Base-by-base conservation (phyloP, 2,797 vertebrate species). In the Acanthurus tractus region DNA sequence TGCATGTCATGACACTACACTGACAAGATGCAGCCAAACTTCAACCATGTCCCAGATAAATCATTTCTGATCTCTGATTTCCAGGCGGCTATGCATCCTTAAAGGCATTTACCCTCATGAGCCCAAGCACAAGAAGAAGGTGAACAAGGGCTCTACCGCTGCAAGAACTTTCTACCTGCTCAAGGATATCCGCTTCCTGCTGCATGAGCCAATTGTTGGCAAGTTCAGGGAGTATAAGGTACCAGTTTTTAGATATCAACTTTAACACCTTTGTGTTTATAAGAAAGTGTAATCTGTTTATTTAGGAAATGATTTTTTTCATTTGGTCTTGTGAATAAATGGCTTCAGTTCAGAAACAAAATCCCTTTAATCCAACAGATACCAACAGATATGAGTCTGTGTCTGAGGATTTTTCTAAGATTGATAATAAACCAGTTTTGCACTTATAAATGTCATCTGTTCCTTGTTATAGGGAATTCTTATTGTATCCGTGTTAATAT, bases 51-150 rank as follows among this genome's bases (percentile, higher is more conserved):
- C 10, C 12, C 45, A 55, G 12, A 48, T 9, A 49, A 65, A 17
- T 63, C 1, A 63, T 40, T 50, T 3, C 5, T 76, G 14, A 46
- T 54, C 6, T 66, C 9, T 55, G 18, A 12, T 76, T 71, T 83
- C 10, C 79, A 99, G 98, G 79, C 96, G 97, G 0, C 93, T 99
- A 12, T 99, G 98, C 82, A 99, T 99, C 84, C 92, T 99, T 20
- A 99, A 99, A 83, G 97, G 98, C 17, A 97, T 99, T 86, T 99
- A 99, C 86, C 98, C 98, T 8, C 98, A 97, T 0, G 98, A 99
- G 64, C 98, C 98, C 82, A 98, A 97, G 78, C 96, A 99, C 93
- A 99, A 99, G 94, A 99, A 99, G 94, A 99, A 99, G 79, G 98
- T 99, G 54, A 99, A 99, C 91, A 99, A 97, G 79, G 97, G 98